Percentiles rank a stretch among this genome's conserved stretches.
Evolutionary conservation across 2,797 vertebrate genomes (phyloP).

Genomic region (Gambusia yucatana): DNA sequence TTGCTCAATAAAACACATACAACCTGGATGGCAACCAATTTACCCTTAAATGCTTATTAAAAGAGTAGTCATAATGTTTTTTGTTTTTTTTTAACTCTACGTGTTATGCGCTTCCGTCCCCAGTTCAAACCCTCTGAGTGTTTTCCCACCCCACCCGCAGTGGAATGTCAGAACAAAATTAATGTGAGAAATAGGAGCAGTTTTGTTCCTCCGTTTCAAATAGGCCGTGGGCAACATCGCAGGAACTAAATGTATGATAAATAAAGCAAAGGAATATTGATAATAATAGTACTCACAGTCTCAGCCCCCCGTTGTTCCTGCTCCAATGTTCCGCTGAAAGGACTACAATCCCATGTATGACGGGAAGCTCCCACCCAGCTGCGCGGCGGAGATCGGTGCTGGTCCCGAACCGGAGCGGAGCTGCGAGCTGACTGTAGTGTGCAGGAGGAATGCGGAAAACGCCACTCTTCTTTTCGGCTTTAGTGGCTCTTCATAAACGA

Average conservation of each 20-base stretch:
- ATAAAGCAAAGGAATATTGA: neutral
- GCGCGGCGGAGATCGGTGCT: neutral
- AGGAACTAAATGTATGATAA: neutral
- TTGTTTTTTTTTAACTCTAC: too few species aligned
- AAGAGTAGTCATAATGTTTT: too few species aligned
- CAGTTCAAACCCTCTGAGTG: neutral
- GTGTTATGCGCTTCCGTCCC: neutral
- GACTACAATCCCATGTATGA: neutral
- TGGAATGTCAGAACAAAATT: neutral
- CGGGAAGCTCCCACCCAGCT: neutral
- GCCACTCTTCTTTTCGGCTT: neutral
- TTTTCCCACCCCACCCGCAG: neutral
- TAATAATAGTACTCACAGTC: neutral
- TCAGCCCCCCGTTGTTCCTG: neutral
- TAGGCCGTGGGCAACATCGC: neutral
- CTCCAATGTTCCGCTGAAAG: neutral
- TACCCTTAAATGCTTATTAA: neutral
- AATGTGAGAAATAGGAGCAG: neutral
- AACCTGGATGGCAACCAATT: neutral
- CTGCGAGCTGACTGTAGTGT: neutral
- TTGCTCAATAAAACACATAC: neutral
- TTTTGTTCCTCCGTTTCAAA: neutral
- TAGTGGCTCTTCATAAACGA: neutral
- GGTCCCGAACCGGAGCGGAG: neutral
- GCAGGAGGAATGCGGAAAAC: constrained; percentile 3